phyloP scores from a whole-genome alignment of 2,113 vertebrate species.

The Turdus rufiventris region DNA sequence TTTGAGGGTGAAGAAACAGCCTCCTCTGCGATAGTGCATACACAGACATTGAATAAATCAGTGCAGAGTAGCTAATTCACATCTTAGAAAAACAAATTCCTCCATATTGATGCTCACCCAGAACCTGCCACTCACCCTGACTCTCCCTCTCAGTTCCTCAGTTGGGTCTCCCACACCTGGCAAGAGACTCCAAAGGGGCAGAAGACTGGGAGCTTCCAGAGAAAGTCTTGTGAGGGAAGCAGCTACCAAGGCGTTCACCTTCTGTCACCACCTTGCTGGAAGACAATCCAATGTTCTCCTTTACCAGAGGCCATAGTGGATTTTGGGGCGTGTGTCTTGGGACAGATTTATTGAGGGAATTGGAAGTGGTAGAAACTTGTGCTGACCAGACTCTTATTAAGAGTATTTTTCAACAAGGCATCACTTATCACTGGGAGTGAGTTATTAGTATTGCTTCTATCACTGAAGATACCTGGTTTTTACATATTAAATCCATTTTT shows the following conservation, averaged over 20 bases:
- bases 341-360: neutral
- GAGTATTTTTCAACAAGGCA: neutral
- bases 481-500: neutral
- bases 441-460: neutral
- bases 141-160: neutral
- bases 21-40: neutral
- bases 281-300: neutral
- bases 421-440: neutral
- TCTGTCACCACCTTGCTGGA: neutral
- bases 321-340: neutral
- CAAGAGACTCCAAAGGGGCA: neutral
- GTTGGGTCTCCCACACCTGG: neutral
- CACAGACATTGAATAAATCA: neutral
- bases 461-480: neutral
- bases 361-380: neutral
- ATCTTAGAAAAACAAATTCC: neutral
- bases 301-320: neutral
- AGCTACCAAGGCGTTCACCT: neutral
- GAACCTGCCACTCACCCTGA: neutral
- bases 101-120: fast-evolving
- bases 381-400: neutral
- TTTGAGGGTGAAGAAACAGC: neutral
- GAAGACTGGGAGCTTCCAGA: neutral
- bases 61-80: neutral
- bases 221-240: neutral